These are phyloP conservation scores for Tillus elongatus DNA, from an alignment of 2,888 invertebrate genomes.

Conservation along the genomic window DNA sequence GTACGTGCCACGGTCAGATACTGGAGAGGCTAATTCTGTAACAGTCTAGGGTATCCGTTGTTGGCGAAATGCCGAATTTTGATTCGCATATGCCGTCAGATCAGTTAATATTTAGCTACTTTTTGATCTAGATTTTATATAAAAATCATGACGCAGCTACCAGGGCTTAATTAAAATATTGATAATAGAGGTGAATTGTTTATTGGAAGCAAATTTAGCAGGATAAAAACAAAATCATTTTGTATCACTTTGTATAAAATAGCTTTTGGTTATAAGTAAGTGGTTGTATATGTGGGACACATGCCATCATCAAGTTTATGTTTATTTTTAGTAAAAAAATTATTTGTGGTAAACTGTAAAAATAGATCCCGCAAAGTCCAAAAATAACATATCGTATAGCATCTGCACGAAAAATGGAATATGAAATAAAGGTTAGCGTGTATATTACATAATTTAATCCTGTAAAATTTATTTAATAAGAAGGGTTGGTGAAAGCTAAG, in stretches of 20 bases:
- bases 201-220: conserved; percentile 27
- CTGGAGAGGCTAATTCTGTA: conserved; percentile 39
- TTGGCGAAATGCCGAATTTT: conserved; percentile 40
- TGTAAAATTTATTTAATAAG: too few species aligned
- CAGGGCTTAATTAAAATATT: too few species aligned
- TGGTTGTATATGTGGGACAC: too few species aligned
- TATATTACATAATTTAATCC: too few species aligned
- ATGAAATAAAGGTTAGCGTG: conserved; percentile 27
- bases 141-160: too few species aligned
- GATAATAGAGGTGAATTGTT: too few species aligned
- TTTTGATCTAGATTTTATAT: too few species aligned
- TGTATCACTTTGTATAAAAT: too few species aligned
- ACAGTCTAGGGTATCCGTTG: conserved; percentile 36
- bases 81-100: conserved; percentile 38
- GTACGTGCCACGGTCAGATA: too few species aligned
- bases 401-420: conserved; percentile 23
- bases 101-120: conserved; percentile 36
- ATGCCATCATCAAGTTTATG: too few species aligned
- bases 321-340: conserved; percentile 22
- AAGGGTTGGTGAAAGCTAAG: too few species aligned
- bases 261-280: too few species aligned
- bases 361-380: conserved; percentile 34
- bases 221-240: conserved; percentile 25
- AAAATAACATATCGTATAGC: conserved; percentile 35
- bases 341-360: conserved; percentile 31